Conservation (phyloP, 2,888 invertebrate species). For the Ceratothoa steindachneri region DNA sequence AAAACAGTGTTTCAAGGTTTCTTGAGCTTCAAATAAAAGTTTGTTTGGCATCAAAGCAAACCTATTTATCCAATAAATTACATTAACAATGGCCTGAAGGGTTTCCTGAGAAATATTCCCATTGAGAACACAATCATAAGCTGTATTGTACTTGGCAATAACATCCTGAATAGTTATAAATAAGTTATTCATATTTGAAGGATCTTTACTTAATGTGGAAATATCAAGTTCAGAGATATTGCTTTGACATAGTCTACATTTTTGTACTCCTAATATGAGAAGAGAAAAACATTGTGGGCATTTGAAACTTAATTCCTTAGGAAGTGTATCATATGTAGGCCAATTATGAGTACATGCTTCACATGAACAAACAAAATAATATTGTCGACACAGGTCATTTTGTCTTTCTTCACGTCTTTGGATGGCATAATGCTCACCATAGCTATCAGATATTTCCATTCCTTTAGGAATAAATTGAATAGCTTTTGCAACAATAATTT, state of each 20-base stretch:
- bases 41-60: constrained; percentile 25
- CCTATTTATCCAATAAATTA: constrained; percentile 24
- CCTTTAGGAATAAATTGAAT: constrained; percentile 31
- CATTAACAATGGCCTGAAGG: background rate
- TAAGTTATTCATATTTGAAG: background rate
- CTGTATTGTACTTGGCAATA: constrained; percentile 10
- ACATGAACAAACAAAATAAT: constrained; percentile 37
- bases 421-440: constrained; percentile 38
- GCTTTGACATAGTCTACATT: background rate
- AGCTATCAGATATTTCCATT: constrained; percentile 33
- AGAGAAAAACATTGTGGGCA: constrained; percentile 20
- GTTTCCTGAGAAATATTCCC: constrained; percentile 17
- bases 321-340: constrained; percentile 20
- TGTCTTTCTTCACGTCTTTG: background rate
- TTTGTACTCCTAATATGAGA: background rate
- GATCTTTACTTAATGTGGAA: background rate
- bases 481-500: constrained; percentile 21
- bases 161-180: background rate
- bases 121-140: constrained; percentile 21
- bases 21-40: constrained; percentile 36
- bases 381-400: constrained; percentile 22
- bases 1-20: constrained; percentile 40
- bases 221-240: background rate
- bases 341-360: constrained; percentile 34
- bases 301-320: constrained; percentile 4